phyloP scores from a whole-genome alignment of 2,888 invertebrate genomes.

The Hipparchia sbordonii region DNA sequence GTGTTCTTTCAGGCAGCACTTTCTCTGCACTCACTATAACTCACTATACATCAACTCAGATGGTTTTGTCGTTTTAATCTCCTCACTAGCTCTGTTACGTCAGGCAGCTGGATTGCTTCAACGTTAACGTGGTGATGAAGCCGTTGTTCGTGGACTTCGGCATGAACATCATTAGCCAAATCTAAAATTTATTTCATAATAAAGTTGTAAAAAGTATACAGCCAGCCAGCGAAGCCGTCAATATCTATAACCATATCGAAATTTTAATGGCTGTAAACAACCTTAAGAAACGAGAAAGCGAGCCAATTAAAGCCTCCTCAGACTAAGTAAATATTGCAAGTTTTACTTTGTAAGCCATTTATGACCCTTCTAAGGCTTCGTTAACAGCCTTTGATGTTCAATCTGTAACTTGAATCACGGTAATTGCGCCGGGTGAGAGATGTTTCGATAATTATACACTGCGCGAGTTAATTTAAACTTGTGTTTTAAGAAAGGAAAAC shows the following conservation, averaged over 20 bases:
- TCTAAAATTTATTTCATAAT: background rate
- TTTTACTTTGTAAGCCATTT: constrained; percentile 72
- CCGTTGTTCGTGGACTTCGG: no score
- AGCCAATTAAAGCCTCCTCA: constrained; percentile 75
- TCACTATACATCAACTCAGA: no score
- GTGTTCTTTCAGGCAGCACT: no score
- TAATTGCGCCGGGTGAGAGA: constrained; percentile 64
- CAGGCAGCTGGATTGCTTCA: no score
- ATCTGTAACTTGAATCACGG: constrained; percentile 73
- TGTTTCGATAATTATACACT: constrained; percentile 50
- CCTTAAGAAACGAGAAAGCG: constrained; percentile 66
- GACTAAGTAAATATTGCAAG: constrained; percentile 73
- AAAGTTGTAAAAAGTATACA: background rate
- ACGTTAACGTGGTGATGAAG: no score
- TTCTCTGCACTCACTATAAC: no score
- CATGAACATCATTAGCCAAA: no score
- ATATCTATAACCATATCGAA: constrained; percentile 24
- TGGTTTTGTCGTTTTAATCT: no score
- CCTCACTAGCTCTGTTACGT: no score
- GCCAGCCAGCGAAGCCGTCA: background rate
- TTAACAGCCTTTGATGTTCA: constrained; percentile 80
- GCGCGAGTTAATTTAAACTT: constrained; percentile 34
- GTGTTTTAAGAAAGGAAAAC: constrained; percentile 22
- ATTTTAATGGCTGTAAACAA: constrained; percentile 59
- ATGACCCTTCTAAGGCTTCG: constrained; percentile 74